These are phyloP conservation scores for Rhamnusium bicolor DNA, from an alignment of 2,888 invertebrate genomes.

Conservation along the genomic window DNA sequence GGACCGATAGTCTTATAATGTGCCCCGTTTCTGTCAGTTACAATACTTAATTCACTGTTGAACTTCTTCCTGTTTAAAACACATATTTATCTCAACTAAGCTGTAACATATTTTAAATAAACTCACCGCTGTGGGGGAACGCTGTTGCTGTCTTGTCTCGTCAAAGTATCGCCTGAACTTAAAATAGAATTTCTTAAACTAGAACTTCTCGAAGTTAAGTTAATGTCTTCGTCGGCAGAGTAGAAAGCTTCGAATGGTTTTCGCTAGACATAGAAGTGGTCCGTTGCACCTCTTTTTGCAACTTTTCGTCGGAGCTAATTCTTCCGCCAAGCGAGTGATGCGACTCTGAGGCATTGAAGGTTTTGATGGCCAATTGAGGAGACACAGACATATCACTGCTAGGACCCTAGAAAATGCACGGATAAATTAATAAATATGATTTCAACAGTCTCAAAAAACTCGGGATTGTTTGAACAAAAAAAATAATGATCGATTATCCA, in stretches of 20 bases:
- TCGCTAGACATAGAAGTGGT: slow-evolving; percentile 92
- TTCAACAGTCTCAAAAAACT: too few relatives aligned
- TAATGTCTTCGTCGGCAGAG: slow-evolving; percentile 92
- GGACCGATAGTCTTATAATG: slow-evolving; percentile 61
- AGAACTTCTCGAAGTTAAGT: slow-evolving; percentile 78
- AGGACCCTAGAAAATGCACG: slow-evolving; percentile 55
- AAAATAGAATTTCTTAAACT: slow-evolving; percentile 80
- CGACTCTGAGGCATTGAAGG: slow-evolving; percentile 78
- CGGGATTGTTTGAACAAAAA: too few relatives aligned
- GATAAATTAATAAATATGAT: too few relatives aligned
- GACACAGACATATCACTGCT: slow-evolving; percentile 58
- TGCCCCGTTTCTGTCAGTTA: slow-evolving; percentile 67
- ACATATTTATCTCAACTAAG: neutral
- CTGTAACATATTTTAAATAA: neutral
- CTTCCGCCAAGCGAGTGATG: slow-evolving; percentile 78
- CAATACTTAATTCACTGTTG: slow-evolving; percentile 75
- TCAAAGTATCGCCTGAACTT: slow-evolving; percentile 67
- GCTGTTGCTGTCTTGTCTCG: slow-evolving; percentile 65
- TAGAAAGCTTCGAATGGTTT: slow-evolving; percentile 95
- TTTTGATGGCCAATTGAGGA: slow-evolving; percentile 72
- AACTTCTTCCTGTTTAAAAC: slow-evolving; percentile 71
- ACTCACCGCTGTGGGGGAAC: slow-evolving; percentile 60
- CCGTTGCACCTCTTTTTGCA: slow-evolving; percentile 81
- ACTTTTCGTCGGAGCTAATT: slow-evolving; percentile 75
- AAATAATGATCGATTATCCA: too few relatives aligned